Evolutionary conservation across 2,113 vertebrate species (phyloP).

Genomic region (Notarius lentiginosus): DNA sequence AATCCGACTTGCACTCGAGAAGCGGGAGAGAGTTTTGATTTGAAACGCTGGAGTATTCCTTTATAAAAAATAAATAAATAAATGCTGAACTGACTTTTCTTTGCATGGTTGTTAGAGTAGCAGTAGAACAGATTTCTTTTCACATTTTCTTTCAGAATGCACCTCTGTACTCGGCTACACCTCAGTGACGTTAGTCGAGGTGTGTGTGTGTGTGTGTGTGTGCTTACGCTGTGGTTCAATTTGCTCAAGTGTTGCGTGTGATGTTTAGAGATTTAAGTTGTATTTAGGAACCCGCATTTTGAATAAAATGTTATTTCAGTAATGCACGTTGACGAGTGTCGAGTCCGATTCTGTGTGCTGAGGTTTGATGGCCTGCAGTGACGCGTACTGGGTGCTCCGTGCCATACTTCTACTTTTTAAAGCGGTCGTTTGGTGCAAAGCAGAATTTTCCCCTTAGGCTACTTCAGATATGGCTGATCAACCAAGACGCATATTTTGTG

Average conservation of each 20-base stretch:
- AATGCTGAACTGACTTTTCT: not conserved
- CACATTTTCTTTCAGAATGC: constrained; percentile 28
- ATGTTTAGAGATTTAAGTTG: not conserved
- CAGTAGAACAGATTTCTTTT: not conserved
- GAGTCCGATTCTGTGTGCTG: not conserved
- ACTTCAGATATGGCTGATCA: not conserved
- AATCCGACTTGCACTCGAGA: not conserved
- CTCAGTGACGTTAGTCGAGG: too few relatives aligned
- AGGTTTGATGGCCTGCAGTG: not conserved
- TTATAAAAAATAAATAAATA: not conserved
- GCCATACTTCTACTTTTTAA: not conserved
- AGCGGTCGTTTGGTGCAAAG: not conserved
- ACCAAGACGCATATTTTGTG: not conserved
- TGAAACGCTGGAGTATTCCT: not conserved
- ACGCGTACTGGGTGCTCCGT: not conserved
- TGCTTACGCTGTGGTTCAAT: not conserved
- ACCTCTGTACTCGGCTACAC: not conserved
- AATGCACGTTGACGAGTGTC: not conserved
- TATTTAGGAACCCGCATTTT: not conserved
- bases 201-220: not conserved
- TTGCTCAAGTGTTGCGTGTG: not conserved
- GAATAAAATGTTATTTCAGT: not conserved
- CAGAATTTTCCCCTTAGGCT: not conserved
- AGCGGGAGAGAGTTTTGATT: not conserved
- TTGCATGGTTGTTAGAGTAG: not conserved